These are phyloP conservation scores for Clarias batrachus DNA, from an alignment of 2,113 vertebrate genomes.

Conservation along the genomic window DNA sequence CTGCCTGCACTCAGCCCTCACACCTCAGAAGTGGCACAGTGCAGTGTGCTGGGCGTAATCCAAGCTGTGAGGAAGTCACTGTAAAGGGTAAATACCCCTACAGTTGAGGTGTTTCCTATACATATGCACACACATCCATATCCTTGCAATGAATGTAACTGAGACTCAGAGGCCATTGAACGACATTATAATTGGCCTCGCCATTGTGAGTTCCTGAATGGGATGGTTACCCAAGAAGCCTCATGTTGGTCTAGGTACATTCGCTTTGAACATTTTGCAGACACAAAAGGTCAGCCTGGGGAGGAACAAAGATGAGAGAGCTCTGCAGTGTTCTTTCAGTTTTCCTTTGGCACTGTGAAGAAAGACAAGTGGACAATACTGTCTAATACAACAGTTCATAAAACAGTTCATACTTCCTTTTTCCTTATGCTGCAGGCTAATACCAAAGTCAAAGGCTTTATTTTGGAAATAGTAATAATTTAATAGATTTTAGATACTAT, in stretches of 20 bases:
- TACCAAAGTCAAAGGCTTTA: conserved; percentile 5
- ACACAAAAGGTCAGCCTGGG: conserved; percentile 73
- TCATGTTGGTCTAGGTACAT: conserved; percentile 78
- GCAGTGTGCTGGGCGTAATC: conserved; percentile 62
- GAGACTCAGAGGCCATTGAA: conserved; percentile 73
- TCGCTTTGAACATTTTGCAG: conserved; percentile 76
- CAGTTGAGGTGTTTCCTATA: conserved; percentile 69
- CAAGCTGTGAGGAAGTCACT: conserved; percentile 60
- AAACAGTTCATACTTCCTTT: conserved; percentile 39
- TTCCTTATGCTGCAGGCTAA: conserved; percentile 22
- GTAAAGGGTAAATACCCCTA: conserved; percentile 63
- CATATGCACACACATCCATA: conserved; percentile 54
- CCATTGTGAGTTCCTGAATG: conserved; percentile 77
- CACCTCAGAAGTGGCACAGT: conserved; percentile 49
- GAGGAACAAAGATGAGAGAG: conserved; percentile 72
- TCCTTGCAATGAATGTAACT: conserved; percentile 71
- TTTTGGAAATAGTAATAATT: neutral
- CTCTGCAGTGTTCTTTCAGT: conserved; percentile 65
- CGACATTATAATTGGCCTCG: conserved; percentile 73
- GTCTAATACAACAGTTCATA: conserved; percentile 46
- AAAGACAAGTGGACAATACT: conserved; percentile 68
- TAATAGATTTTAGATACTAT: neutral
- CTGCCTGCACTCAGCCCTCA: conserved; percentile 39
- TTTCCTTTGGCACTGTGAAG: conserved; percentile 66
- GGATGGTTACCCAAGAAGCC: conserved; percentile 78